Evolutionary conservation across 2,113 vertebrate species (phyloP).

Genomic region (Miniopterus natalensis): DNA sequence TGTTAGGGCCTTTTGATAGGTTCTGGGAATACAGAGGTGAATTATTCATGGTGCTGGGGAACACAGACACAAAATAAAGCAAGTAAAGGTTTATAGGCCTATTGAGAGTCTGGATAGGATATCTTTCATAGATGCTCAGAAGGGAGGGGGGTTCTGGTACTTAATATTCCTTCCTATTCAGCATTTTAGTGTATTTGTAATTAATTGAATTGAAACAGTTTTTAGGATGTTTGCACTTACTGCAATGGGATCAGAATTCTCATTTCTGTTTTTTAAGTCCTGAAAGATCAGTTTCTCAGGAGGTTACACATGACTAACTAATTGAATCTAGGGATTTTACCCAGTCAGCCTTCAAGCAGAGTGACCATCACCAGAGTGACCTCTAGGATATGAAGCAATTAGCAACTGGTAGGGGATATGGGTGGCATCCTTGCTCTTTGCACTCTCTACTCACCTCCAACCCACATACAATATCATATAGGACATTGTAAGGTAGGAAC

Average conservation of each 20-base stretch:
- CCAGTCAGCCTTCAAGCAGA: background rate
- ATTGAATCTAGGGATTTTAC: conserved; percentile 9
- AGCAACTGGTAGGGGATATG: background rate
- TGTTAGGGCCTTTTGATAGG: background rate
- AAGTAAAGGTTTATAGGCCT: background rate
- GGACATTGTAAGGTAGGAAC: background rate
- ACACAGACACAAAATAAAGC: conserved; percentile 19
- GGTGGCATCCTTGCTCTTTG: background rate
- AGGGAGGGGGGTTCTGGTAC: background rate
- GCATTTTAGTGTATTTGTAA: background rate
- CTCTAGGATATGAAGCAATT: background rate
- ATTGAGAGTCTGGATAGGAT: background rate
- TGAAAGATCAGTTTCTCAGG: conserved; percentile 8
- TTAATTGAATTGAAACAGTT: background rate
- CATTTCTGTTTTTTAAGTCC: background rate
- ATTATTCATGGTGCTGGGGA: conserved; percentile 6
- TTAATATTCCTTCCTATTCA: background rate
- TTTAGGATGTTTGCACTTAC: conserved; percentile 31
- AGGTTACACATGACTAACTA: background rate
- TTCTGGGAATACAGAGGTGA: background rate
- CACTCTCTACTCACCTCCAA: background rate
- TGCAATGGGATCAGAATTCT: background rate
- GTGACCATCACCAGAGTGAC: background rate
- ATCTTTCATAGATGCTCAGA: background rate
- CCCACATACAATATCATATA: background rate